Conservation (phyloP, 2,797 vertebrate species). For the Crax fasciolata region DNA sequence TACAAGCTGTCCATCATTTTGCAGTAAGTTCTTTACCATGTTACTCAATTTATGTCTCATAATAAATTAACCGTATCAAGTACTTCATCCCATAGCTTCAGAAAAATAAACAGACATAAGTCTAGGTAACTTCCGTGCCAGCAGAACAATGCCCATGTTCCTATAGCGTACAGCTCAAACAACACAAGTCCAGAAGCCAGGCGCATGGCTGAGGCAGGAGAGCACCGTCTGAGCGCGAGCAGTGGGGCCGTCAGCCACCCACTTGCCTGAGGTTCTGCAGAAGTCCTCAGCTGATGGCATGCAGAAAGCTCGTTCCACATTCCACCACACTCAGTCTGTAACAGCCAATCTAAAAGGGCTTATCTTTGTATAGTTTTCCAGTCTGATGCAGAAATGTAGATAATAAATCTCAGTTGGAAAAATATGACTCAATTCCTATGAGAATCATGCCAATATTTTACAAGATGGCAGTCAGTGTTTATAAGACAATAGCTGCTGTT, state of each 20-base stretch:
- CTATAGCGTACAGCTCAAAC: neutral
- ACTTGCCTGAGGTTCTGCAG: neutral
- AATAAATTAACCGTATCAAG: conserved; percentile 63
- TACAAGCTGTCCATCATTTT: conserved; percentile 63
- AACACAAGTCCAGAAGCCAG: neutral
- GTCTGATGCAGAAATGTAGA: neutral
- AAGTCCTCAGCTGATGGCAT: neutral
- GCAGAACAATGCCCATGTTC: conserved; percentile 37
- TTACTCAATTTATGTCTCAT: conserved; percentile 51
- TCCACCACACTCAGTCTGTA: neutral
- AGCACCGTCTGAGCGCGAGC: neutral
- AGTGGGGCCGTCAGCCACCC: fast-evolving
- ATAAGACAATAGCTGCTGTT: neutral
- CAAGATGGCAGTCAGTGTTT: fast-evolving
- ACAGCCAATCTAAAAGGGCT: conserved; percentile 31
- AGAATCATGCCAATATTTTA: neutral
- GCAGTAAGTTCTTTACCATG: conserved; percentile 65
- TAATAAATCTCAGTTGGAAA: neutral
- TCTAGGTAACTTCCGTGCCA: conserved; percentile 3
- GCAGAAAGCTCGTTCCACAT: neutral
- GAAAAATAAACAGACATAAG: conserved; percentile 56
- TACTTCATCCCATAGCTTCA: conserved; percentile 43
- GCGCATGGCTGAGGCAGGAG: neutral
- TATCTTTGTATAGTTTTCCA: conserved; percentile 23
- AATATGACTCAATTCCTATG: neutral